Evolutionary conservation across 2,113 vertebrate species (phyloP), one percentile per base, ranked within the genome.

Genomic region (Pygoscelis antarcticus): DNA sequence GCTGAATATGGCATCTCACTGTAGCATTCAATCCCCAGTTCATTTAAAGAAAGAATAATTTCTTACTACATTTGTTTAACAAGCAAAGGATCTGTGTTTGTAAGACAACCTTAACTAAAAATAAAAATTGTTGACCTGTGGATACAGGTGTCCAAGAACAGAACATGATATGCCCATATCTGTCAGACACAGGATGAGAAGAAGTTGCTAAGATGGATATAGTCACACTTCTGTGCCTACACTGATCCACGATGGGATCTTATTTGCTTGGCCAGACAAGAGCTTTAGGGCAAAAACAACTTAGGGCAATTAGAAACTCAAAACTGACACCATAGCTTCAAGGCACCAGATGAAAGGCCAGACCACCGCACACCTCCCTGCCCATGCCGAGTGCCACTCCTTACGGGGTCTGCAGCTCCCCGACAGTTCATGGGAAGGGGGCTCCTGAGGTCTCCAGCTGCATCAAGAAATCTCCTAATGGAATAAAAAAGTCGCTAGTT

Each of bases 161-260:
- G 52, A 83, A 66, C 9, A 20, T 14, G 34, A 55, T 20, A 79
- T 5, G 27, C 25, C 30, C 0, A 0, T 36, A 65, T 30, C 44
- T 82, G 34, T 71, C 62, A 92, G 40, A 65, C 25, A 44, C 0
- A 0, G 51, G 27, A 79, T 25, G 44, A 74, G 68, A 78, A 68
- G 38, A 72, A 54, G 25, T 80, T 80, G 36, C 30, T 32, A 61
- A 49, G 23, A 87, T 16, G 16, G 40, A 65, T 49, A 61, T 1
- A 52, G 65, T 23, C 64, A 55, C 68, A 52, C 8, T 78, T 55
- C 19, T 54, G 42, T 10, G 83, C 46, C 55, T 72, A 49, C 22
- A 5, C 6, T 47, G 30, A 78, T 57, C 55, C 49, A 32, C 0
- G 7, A 5, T 11, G n/a, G 16, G 20, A 29, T 82, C 65, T 72